phyloP scores from a whole-genome alignment of 2,113 vertebrate species.

The Datnioides undecimradiatus region DNA sequence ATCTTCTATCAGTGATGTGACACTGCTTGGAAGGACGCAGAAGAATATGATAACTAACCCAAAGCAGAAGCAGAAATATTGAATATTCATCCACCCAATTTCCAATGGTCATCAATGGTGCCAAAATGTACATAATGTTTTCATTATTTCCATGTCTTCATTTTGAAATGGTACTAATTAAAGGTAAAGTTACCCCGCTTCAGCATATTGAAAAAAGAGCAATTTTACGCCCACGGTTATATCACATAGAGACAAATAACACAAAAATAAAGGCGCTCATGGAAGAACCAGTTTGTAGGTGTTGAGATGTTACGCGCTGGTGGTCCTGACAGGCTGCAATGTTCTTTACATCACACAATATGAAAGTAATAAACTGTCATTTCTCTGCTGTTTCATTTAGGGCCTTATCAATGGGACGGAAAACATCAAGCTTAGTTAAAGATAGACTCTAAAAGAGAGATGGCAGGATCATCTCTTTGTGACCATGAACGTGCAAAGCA shows the following conservation, averaged over 20 bases:
- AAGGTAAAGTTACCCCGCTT: not conserved
- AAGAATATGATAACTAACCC: constrained; percentile 24
- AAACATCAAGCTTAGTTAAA: not conserved
- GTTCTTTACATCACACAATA: not conserved
- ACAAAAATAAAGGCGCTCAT: not conserved
- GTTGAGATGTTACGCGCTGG: too few relatives aligned
- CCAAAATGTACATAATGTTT: not conserved
- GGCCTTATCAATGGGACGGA: not conserved
- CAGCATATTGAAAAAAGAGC: too few relatives aligned
- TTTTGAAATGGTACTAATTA: not conserved
- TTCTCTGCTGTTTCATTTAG: not conserved
- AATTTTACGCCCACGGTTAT: not conserved
- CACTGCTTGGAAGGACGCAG: not conserved
- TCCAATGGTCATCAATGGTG: not conserved
- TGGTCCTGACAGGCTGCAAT: not conserved
- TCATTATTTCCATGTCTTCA: too few relatives aligned
- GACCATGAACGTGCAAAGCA: not conserved
- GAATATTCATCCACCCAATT: not conserved
- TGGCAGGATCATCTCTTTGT: too few relatives aligned
- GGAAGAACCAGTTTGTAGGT: not conserved
- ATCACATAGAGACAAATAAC: not conserved
- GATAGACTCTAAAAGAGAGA: too few relatives aligned
- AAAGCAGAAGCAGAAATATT: not conserved
- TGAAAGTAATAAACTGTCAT: not conserved
- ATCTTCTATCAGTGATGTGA: constrained; percentile 2